phyloP scores from a whole-genome alignment of 2,113 vertebrate species.

The Brachirus orientalis region DNA sequence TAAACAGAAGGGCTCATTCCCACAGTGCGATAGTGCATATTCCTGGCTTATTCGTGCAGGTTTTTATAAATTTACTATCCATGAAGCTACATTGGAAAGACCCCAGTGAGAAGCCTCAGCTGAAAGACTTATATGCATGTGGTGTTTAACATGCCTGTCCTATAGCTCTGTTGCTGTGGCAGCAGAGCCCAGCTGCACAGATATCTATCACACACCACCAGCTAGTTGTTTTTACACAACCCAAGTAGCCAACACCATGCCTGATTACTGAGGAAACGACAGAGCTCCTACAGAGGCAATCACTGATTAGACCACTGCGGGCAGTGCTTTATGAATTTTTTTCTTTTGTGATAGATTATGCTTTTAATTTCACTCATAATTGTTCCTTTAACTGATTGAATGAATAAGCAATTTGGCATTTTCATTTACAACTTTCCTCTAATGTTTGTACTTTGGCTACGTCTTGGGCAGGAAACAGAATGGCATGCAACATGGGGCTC shows the following conservation, averaged over 20 bases:
- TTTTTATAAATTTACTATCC: conserved; percentile 49
- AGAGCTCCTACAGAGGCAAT: background rate
- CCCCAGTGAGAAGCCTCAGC: conserved; percentile 35
- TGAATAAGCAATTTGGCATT: too few relatives aligned
- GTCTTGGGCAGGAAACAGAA: too few relatives aligned
- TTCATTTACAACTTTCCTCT: too few relatives aligned
- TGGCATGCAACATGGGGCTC: too few relatives aligned
- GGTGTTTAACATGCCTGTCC: conserved; percentile 52
- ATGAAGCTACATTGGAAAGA: conserved; percentile 50
- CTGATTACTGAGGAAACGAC: background rate
- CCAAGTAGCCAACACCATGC: conserved; percentile 5
- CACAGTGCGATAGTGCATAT: conserved; percentile 52
- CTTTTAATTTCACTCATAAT: too few relatives aligned
- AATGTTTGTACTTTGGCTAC: too few relatives aligned
- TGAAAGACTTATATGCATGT: conserved; percentile 8
- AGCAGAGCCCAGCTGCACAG: conserved; percentile 51
- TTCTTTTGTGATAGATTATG: too few relatives aligned
- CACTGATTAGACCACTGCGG: background rate
- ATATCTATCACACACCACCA: conserved; percentile 36
- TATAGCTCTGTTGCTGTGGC: conserved; percentile 42
- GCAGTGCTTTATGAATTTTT: too few relatives aligned
- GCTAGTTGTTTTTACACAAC: conserved; percentile 20
- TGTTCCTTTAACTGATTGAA: too few relatives aligned
- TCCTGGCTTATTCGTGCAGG: conserved; percentile 47
- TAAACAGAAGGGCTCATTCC: conserved; percentile 45